Percentiles rank a stretch among this genome's conserved stretches.
These are phyloP conservation scores for Danio tinwini DNA, from an alignment of 2,797 vertebrate genomes.

Conservation along the genomic window DNA sequence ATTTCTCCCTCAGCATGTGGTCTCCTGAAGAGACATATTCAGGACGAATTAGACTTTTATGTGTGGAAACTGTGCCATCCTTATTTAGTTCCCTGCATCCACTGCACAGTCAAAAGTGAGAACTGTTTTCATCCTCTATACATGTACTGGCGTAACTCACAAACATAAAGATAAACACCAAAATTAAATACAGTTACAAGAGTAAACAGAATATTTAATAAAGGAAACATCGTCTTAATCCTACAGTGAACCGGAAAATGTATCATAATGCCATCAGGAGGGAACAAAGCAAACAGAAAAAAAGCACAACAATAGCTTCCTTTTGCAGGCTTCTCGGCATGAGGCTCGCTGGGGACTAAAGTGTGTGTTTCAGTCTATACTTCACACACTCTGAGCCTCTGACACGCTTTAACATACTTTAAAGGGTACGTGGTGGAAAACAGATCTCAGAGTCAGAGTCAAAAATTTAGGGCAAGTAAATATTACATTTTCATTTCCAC, in stretches of 20 bases:
- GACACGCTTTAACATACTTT: constrained; percentile 23
- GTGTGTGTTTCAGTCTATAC: constrained; percentile 19
- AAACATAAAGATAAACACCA: constrained; percentile 5
- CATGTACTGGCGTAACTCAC: constrained; percentile 7
- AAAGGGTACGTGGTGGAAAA: constrained; percentile 30
- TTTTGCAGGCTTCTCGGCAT: background rate
- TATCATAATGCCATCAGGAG: background rate
- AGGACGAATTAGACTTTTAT: constrained; percentile 53
- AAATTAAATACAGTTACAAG: background rate
- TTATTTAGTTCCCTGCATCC: constrained; percentile 49
- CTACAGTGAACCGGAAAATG: constrained; percentile 12
- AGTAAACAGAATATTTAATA: constrained; percentile 2
- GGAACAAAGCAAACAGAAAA: constrained; percentile 13
- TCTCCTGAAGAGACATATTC: constrained; percentile 53
- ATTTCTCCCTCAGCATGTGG: constrained; percentile 33
- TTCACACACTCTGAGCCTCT: constrained; percentile 8
- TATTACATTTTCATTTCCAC: constrained; percentile 50
- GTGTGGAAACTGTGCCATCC: constrained; percentile 45
- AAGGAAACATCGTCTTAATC: constrained; percentile 21
- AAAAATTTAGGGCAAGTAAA: constrained; percentile 52
- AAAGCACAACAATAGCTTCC: constrained; percentile 20
- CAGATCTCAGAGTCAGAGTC: constrained; percentile 46
- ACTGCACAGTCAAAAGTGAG: constrained; percentile 27
- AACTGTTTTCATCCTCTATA: constrained; percentile 26
- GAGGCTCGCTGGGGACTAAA: background rate